Evolutionary conservation across 2,888 invertebrate genomes (phyloP).

Genomic region (Trichacis sp.): DNA sequence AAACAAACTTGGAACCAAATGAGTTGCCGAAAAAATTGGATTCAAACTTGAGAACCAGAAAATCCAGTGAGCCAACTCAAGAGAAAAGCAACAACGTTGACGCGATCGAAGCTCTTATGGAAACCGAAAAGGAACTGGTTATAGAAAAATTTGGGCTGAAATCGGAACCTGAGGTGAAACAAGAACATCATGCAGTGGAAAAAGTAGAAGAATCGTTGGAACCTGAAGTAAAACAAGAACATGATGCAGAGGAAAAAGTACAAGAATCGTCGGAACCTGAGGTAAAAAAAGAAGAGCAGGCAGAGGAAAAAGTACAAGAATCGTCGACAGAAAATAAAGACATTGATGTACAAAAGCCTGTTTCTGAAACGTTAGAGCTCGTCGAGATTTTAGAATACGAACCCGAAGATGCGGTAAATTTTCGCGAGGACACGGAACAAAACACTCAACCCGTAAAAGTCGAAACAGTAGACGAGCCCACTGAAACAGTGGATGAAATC

Average conservation of each 20-base stretch:
- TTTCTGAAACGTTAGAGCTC: constrained; percentile 54
- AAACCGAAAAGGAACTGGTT: not conserved
- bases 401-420: constrained; percentile 49
- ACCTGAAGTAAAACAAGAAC: too few species aligned
- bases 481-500: too few species aligned
- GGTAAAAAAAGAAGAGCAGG: not conserved
- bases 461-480: too few species aligned
- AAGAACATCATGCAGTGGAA: too few species aligned
- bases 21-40: constrained; percentile 17
- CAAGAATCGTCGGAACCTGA: too few species aligned
- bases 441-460: constrained; percentile 31
- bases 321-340: too few species aligned
- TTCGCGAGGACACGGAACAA: constrained; percentile 34
- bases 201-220: too few species aligned
- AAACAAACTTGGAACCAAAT: not conserved
- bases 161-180: constrained; percentile 2
- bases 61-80: not conserved
- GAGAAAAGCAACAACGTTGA: constrained; percentile 12
- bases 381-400: constrained; percentile 62
- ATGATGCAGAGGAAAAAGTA: too few species aligned
- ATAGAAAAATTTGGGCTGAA: too few species aligned
- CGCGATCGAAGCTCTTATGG: constrained; percentile 1
- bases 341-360: not conserved
- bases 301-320: not conserved
- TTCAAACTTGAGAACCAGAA: not conserved